phyloP scores from a whole-genome alignment of 1,140 invertebrate genomes.

The Leptinotarsa texana region DNA sequence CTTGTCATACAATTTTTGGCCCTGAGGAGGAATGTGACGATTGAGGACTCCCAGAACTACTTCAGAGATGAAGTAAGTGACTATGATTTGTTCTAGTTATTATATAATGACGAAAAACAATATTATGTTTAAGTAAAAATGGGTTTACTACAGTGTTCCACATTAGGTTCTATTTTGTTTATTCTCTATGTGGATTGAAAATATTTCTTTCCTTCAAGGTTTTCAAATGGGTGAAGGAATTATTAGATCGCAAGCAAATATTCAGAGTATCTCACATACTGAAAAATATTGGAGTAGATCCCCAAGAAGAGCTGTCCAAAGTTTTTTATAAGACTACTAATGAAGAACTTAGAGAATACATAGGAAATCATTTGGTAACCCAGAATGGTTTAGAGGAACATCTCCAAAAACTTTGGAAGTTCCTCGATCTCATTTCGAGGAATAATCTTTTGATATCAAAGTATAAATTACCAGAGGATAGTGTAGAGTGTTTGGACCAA shows the following conservation, averaged over 20 bases:
- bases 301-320: conserved; percentile 60
- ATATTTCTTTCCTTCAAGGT: conserved; percentile 55
- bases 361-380: conserved; percentile 63
- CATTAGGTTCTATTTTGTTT: too few relatives aligned
- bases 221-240: conserved; percentile 64
- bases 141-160: neutral
- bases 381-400: conserved; percentile 55
- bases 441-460: conserved; percentile 40
- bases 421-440: conserved; percentile 61
- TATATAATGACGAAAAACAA: too few relatives aligned
- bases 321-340: conserved; percentile 60
- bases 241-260: conserved; percentile 65
- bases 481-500: conserved; percentile 52
- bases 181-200: too few relatives aligned
- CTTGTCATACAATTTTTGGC: conserved; percentile 64
- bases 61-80: conserved; percentile 60
- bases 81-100: conserved; percentile 17
- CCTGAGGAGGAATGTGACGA: conserved; percentile 59
- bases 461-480: conserved; percentile 37
- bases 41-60: conserved; percentile 60
- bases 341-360: conserved; percentile 62
- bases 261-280: conserved; percentile 67
- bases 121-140: neutral
- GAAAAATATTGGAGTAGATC: conserved; percentile 63
- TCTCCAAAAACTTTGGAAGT: conserved; percentile 61